Evolutionary conservation across 2,888 invertebrate species (phyloP).

Genomic region (Penaeus monodon): DNA sequence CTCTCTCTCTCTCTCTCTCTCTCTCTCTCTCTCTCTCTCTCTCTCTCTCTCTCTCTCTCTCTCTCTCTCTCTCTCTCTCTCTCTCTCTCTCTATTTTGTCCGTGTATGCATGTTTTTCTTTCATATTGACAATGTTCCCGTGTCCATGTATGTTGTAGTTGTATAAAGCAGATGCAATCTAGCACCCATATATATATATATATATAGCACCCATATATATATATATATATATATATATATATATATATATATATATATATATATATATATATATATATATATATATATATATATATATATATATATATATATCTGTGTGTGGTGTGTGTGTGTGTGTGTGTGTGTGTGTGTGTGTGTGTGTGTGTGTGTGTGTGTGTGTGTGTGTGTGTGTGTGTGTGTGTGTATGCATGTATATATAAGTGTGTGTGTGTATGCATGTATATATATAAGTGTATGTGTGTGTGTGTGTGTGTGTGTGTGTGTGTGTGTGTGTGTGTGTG

Average conservation of each 20-base stretch:
- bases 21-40: background rate
- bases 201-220: background rate
- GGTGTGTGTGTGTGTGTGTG: background rate
- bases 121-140: no score
- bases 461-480: no score
- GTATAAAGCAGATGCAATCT: no score
- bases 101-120: no score
- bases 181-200: background rate
- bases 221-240: conserved; percentile 35
- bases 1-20: background rate
- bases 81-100: no score
- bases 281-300: conserved; percentile 7
- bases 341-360: background rate
- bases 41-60: background rate
- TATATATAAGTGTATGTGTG: background rate
- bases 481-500: no score
- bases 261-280: conserved; percentile 12
- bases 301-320: conserved; percentile 19
- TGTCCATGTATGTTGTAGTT: no score
- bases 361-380: background rate
- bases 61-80: no score
- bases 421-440: background rate
- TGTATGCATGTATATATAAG: background rate
- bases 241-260: conserved; percentile 29
- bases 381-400: background rate